phyloP scores from a whole-genome alignment of 2,113 vertebrate genomes.

The Semicossyphus pulcher region DNA sequence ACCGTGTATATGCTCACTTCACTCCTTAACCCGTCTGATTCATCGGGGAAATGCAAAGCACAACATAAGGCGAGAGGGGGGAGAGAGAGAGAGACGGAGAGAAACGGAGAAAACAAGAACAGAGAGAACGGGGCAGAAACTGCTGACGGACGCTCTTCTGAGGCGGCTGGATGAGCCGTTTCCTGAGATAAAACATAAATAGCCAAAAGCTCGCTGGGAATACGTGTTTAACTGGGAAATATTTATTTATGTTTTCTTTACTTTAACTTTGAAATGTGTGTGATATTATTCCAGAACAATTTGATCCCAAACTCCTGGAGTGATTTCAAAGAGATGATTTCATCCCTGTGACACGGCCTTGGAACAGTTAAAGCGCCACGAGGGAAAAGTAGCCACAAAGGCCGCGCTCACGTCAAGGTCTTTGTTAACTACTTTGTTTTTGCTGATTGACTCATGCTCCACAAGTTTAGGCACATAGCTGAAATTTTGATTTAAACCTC shows the following conservation, averaged over 20 bases:
- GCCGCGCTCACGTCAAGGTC: conserved; percentile 20
- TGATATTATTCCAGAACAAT: conserved; percentile 18
- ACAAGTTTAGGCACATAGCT: conserved; percentile 50
- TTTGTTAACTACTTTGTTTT: conserved; percentile 54
- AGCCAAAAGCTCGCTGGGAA: conserved; percentile 75
- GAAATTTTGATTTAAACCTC: conserved; percentile 73
- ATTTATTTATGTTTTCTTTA: conserved; percentile 60
- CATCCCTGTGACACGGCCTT: not conserved
- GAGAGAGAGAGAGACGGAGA: conserved; percentile 42
- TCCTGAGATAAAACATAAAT: conserved; percentile 78
- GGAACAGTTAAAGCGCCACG: conserved; percentile 1
- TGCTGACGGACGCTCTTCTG: conserved; percentile 76
- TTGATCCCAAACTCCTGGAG: conserved; percentile 10
- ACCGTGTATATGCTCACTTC: conserved; percentile 76
- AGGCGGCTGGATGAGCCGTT: conserved; percentile 59
- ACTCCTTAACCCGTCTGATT: conserved; percentile 76
- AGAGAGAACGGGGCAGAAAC: conserved; percentile 62
- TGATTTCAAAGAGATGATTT: conserved; percentile 7
- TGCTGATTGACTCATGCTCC: conserved; percentile 55
- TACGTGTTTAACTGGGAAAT: conserved; percentile 63
- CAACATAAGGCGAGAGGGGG: conserved; percentile 59
- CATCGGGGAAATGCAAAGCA: conserved; percentile 72
- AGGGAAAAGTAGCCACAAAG: not conserved
- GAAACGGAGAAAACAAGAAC: conserved; percentile 64
- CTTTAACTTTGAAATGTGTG: conserved; percentile 49